Percentiles rank a stretch among this genome's conserved stretches.
These are phyloP conservation scores for Danaus chrysippus DNA, from an alignment of 2,888 invertebrate genomes.

Conservation along the genomic window DNA sequence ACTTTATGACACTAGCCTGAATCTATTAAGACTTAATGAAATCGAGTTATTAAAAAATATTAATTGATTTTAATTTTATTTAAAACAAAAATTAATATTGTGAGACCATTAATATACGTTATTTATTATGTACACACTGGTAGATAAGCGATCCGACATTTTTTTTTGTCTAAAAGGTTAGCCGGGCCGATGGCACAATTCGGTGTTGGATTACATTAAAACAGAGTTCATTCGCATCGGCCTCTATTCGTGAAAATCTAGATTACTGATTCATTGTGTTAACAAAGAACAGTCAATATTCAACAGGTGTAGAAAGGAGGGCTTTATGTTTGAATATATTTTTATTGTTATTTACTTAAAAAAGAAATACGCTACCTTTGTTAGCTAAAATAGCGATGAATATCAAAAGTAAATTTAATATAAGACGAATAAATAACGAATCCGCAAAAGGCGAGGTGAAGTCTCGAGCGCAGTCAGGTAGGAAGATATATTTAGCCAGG, in stretches of 20 bases:
- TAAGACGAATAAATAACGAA: constrained; percentile 29
- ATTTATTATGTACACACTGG: constrained; percentile 34
- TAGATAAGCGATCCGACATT: constrained; percentile 44
- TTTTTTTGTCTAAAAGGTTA: constrained; percentile 66
- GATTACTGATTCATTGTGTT: constrained; percentile 65
- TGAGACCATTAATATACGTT: constrained; percentile 10
- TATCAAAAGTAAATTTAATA: constrained; percentile 1
- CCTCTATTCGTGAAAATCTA: constrained; percentile 65
- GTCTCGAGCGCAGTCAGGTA: constrained; percentile 61
- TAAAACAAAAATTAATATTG: background rate
- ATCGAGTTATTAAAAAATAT: background rate
- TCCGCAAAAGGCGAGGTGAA: constrained; percentile 35
- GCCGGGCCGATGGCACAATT: constrained; percentile 69
- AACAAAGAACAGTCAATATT: constrained; percentile 51
- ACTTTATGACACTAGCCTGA: constrained; percentile 18
- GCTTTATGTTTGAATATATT: constrained; percentile 38
- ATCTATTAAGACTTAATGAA: constrained; percentile 8
- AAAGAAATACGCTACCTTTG: background rate
- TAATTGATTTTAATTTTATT: background rate
- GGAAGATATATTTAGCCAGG: constrained; percentile 47
- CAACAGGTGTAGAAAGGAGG: constrained; percentile 36
- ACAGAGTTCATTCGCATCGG: constrained; percentile 73
- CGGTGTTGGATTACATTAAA: constrained; percentile 68
- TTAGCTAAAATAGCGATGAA: no score
- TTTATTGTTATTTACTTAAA: background rate